A percentile compares a stretch with the other conserved stretches of the same genome.
These are phyloP conservation scores for Pterois miles DNA, from an alignment of 2,797 vertebrate species.

Conservation along the genomic window DNA sequence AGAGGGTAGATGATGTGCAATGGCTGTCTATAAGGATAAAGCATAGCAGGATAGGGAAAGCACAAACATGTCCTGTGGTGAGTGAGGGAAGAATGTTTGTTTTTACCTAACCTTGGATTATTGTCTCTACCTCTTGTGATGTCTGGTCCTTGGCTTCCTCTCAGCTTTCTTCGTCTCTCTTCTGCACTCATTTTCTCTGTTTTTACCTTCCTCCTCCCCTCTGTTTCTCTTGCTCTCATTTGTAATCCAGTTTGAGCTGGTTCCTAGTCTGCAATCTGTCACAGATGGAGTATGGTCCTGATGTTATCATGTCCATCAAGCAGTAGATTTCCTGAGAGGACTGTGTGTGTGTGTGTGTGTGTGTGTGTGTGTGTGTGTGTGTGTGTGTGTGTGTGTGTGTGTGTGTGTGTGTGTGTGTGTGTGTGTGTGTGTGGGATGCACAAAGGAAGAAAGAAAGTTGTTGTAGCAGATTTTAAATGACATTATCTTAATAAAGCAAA, in stretches of 20 bases:
- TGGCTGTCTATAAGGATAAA: slow-evolving; percentile 40
- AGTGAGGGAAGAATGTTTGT: slow-evolving; percentile 41
- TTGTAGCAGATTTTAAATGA: background rate
- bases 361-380: background rate
- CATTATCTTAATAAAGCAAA: background rate
- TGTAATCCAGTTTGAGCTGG: slow-evolving; percentile 70
- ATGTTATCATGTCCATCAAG: slow-evolving; percentile 72
- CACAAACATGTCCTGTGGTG: slow-evolving; percentile 43
- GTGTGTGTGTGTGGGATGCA: background rate
- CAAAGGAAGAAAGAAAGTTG: background rate
- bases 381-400: background rate
- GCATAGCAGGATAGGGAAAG: slow-evolving; percentile 37
- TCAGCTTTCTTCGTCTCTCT: slow-evolving; percentile 19
- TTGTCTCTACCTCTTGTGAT: slow-evolving; percentile 34
- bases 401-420: background rate
- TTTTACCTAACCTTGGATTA: slow-evolving; percentile 40
- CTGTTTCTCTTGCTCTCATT: slow-evolving; percentile 30
- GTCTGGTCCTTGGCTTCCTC: slow-evolving; percentile 19
- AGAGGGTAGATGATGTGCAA: slow-evolving; percentile 11
- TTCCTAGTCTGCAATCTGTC: slow-evolving; percentile 66
- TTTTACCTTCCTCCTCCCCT: slow-evolving; percentile 25
- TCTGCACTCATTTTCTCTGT: slow-evolving; percentile 12
- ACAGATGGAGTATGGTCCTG: slow-evolving; percentile 59
- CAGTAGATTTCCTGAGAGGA: slow-evolving; percentile 65
- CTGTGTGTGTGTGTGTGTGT: slow-evolving; percentile 6